These are phyloP conservation scores for Neosilurus mollespiculum DNA, from an alignment of 2,797 vertebrate species.

Conservation along the genomic window DNA sequence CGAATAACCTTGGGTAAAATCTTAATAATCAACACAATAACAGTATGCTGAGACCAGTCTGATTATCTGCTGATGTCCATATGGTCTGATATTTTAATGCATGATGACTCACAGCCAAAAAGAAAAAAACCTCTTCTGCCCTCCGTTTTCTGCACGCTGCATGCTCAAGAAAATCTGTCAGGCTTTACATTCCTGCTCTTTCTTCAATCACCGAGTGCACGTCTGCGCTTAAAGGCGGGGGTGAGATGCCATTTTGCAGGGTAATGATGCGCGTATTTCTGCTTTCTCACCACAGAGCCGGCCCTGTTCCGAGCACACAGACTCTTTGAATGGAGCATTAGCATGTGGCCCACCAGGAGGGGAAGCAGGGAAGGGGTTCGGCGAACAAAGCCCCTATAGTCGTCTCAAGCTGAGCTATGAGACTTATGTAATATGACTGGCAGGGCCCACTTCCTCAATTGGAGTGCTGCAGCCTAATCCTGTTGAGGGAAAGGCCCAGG, in stretches of 20 bases:
- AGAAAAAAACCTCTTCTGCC: neutral
- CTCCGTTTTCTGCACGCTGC: neutral
- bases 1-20: neutral
- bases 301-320: conserved; percentile 77
- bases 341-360: conserved; percentile 72
- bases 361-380: conserved; percentile 68
- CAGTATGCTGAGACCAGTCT: neutral
- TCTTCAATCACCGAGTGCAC: conserved; percentile 36
- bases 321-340: conserved; percentile 75
- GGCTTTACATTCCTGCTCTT: conserved; percentile 1
- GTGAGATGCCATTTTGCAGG: conserved; percentile 67
- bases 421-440: conserved; percentile 83
- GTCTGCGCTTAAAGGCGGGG: conserved; percentile 63
- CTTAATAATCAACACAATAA: conserved; percentile 6
- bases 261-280: conserved; percentile 67
- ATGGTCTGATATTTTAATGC: conserved; percentile 18
- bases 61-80: conserved; percentile 27
- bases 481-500: conserved; percentile 67
- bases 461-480: conserved; percentile 70
- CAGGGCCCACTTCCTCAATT: conserved; percentile 73
- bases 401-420: conserved; percentile 72
- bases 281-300: conserved; percentile 69
- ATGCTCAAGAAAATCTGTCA: conserved; percentile 7
- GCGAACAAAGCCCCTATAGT: conserved; percentile 82
- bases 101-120: conserved; percentile 24